Percentiles rank a stretch among this genome's conserved stretches.
Evolutionary conservation across 1,140 invertebrate species (phyloP).

Genomic region (Argopecten irradians): DNA sequence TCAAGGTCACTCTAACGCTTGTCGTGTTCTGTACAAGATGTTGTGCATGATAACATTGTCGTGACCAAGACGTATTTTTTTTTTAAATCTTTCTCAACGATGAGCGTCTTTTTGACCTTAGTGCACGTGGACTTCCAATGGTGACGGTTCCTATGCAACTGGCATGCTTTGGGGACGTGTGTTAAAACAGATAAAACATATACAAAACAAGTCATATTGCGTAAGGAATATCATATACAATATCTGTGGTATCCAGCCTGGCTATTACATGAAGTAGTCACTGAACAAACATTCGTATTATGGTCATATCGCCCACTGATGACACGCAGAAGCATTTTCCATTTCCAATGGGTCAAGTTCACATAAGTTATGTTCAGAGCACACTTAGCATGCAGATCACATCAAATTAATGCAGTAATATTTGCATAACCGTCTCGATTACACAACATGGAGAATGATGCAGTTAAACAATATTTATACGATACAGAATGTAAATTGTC

Average conservation of each 20-base stretch:
- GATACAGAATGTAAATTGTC: too few species aligned
- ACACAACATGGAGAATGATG: too few species aligned
- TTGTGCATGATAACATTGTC: slow-evolving; percentile 9
- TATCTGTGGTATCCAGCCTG: background rate
- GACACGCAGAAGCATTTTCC: too few species aligned
- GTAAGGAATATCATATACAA: background rate
- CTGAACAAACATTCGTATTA: too few species aligned
- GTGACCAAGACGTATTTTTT: background rate
- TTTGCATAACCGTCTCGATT: too few species aligned
- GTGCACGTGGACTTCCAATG: background rate
- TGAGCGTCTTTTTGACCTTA: background rate
- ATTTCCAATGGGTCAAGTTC: too few species aligned
- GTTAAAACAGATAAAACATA: background rate
- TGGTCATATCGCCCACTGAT: too few species aligned
- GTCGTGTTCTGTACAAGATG: background rate
- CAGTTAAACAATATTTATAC: too few species aligned
- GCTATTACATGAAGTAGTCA: background rate
- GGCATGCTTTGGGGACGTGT: background rate
- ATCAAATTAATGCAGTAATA: too few species aligned
- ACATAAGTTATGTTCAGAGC: too few species aligned
- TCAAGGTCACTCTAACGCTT: slow-evolving; percentile 3
- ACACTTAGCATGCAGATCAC: too few species aligned
- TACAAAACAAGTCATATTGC: background rate
- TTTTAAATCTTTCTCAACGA: background rate
- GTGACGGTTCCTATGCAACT: slow-evolving; percentile 8